These are phyloP conservation scores for Antedon mediterranea DNA, from an alignment of 53 echinoderm and acorn worm species.

Conservation along the genomic window DNA sequence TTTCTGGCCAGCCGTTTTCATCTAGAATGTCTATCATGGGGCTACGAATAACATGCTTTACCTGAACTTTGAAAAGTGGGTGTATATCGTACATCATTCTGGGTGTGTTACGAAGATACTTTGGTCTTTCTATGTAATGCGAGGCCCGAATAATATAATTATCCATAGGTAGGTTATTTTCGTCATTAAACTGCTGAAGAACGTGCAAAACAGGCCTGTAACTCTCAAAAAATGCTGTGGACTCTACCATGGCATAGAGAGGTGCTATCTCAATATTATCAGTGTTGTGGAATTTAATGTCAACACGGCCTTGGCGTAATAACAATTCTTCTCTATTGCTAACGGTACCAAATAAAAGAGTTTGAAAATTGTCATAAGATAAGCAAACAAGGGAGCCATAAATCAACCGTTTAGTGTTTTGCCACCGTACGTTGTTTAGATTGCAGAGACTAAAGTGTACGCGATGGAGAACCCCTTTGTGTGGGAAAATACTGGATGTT, in stretches of 20 bases:
- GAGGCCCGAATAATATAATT: conserved; percentile 39
- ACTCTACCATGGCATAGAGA: conserved; percentile 77
- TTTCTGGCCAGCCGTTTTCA: conserved; percentile 16
- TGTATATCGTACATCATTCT: background rate
- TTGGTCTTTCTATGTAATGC: conserved; percentile 28
- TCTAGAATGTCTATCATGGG: conserved; percentile 1
- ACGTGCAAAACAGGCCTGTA: conserved; percentile 65
- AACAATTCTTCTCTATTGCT: conserved; percentile 29
- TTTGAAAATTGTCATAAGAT: conserved; percentile 46
- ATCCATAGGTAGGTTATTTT: conserved; percentile 41
- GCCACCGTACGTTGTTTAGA: conserved; percentile 35
- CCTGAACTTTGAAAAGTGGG: background rate
- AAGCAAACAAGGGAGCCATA: conserved; percentile 72
- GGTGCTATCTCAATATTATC: conserved; percentile 17
- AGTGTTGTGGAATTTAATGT: conserved; percentile 46
- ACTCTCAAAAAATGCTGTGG: conserved; percentile 74
- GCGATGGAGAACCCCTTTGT: conserved; percentile 6
- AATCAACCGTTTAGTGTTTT: conserved; percentile 42
- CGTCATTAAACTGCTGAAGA: conserved; percentile 36
- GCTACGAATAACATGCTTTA: no score
- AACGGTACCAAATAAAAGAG: conserved; percentile 41
- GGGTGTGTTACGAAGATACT: conserved; percentile 12
- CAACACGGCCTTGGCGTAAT: conserved; percentile 53
- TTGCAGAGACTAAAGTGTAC: conserved; percentile 25
- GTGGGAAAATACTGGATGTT: background rate